Evolutionary conservation across 2,113 vertebrate species (phyloP), one percentile per base, ranked within the genome.

Genomic region (Bagarius yarrelli): DNA sequence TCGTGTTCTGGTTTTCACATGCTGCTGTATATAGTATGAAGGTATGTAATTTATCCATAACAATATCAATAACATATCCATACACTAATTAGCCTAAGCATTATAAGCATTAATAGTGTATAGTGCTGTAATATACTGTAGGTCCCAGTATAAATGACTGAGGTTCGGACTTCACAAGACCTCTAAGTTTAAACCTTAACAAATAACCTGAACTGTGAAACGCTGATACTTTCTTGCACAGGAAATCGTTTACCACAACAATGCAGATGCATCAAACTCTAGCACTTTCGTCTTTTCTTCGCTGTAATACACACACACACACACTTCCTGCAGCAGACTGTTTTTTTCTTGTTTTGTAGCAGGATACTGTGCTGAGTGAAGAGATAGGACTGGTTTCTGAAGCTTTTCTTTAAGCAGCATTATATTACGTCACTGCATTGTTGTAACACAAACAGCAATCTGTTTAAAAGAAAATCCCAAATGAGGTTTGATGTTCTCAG

Each of bases 201-300:
- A 18, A 25, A 8, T 27, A 47, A 70, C n/a, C 67, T 70, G 67
- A 70, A 70, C 15, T 72, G 44, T 11, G 47, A 32, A 9, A 27
- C 21, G 47, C 8, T 1, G 23, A 53, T 4, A 53, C 50, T 21
- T 30, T 72, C 66, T 72, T 53, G 2, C 25, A 60, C 73, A 76
- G 73, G 73, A 71, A 80, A 47, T 27, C 61, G 18, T 50, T 80
- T 34, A 36, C 67, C 67, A 67, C 77, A 79, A 79, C 61, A 53
- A 67, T 78, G 50, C 50, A 56, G 36, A 63, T 61, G 57, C 40
- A 61, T 6, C 3, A 52, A 30, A 32, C 2, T 0, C 21, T 15
- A n/a, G n/a, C 30, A 9, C 52, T 40, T 32, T 40, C 21, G 3
- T 52, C 40, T 16, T 60, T 61, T 36, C n/a, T 69, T 27, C 67